Conservation (phyloP, 2,888 invertebrate genomes). For the Xylota segnis region DNA sequence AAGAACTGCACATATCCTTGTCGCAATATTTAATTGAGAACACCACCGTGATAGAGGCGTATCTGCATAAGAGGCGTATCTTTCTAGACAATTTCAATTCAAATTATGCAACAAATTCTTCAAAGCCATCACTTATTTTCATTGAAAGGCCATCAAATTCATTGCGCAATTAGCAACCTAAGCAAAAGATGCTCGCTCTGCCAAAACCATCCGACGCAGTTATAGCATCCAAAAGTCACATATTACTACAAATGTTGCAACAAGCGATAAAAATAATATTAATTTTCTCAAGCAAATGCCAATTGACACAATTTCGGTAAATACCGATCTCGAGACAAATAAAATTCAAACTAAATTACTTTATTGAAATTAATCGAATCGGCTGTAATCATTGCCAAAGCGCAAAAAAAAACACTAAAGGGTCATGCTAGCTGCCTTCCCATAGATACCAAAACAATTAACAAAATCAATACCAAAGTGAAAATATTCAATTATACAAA, state of each 20-base stretch:
- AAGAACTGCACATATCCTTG: too few species aligned
- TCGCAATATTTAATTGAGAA: too few species aligned
- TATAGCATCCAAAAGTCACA: constrained; percentile 57
- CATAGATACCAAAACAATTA: constrained; percentile 49
- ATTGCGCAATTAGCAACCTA: constrained; percentile 27
- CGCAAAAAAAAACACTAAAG: constrained; percentile 54
- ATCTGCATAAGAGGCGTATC: neutral
- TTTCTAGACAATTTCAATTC: neutral
- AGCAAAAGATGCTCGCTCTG: constrained; percentile 11
- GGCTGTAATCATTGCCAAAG: constrained; percentile 46
- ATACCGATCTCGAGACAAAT: constrained; percentile 51
- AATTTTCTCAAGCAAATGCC: constrained; percentile 68
- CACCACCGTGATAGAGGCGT: too few species aligned
- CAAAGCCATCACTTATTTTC: constrained; percentile 15
- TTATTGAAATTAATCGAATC: constrained; percentile 72
- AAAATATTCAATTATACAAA: constrained; percentile 72
- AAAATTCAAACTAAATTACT: constrained; percentile 68
- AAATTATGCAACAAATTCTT: constrained; percentile 33
- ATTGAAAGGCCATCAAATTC: constrained; percentile 21
- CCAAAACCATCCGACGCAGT: constrained; percentile 55
- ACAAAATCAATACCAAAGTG: constrained; percentile 50
- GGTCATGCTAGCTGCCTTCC: constrained; percentile 50
- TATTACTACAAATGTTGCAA: constrained; percentile 54
- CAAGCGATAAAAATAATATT: constrained; percentile 75
- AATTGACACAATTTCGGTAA: constrained; percentile 74